Evolutionary conservation across 30 jellyfish, hydroid and myxozoan genomes (phyloP), one percentile per base, ranked within the genome.

Genomic region (Hydractinia symbiolongicarpus): DNA sequence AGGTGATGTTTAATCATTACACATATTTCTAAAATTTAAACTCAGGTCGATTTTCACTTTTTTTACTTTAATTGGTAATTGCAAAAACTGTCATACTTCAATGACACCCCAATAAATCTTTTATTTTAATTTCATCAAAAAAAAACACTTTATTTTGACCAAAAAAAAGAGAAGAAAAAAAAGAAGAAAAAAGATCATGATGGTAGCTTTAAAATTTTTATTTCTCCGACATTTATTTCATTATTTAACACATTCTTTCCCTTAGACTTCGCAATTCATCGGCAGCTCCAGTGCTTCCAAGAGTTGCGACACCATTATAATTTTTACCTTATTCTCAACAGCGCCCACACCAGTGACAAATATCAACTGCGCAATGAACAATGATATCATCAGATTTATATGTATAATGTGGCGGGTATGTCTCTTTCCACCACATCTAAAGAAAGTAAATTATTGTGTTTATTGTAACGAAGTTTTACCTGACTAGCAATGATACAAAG

Each of bases 321-420:
- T 30, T 30, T 30, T 30, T 51, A 77, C 85, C 85, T 53, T 20
- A 55, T 77, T 53, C 5, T 77, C 50, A 49, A 56, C 55, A 11
- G 85, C 85, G 8, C 60, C 53, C 17, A n/a, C 79, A 11, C 85
- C 85, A 16, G 58, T 20, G 44, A 77, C 77, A 56, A 77, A 77
- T 53, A 77, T 55, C 14, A 66, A 30, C 53, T 77, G 85, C 19
- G 85, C 78, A 61, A 58, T n/a, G 15, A 55, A 77, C 55, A 77
- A 56, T 5, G 85, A 7, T 49, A 77, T 14, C 85, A 77, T 77
- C 55, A 77, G 58, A 30, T 77, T 77, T 4, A 58, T 54, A 56
- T 77, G 85, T 54, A 77, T 77, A 21, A 77, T 61, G 79, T 77
- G 85, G 6, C 80, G 76, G 9, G 85, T 77, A 19, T 66, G 85